phyloP scores from a whole-genome alignment of 1,140 invertebrate species.

The Periplaneta americana region DNA sequence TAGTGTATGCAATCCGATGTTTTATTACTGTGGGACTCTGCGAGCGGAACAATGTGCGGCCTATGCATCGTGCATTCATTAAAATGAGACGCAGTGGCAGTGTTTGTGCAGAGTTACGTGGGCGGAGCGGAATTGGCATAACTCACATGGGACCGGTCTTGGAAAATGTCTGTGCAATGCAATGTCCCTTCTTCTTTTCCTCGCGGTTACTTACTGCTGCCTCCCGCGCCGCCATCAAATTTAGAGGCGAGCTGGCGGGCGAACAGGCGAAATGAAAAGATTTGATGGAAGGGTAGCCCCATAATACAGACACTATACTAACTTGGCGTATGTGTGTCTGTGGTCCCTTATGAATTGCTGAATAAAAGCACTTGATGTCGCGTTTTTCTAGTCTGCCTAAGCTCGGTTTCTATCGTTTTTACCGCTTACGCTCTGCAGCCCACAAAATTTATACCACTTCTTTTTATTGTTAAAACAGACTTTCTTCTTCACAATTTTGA shows the following conservation, averaged over 20 bases:
- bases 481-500: no score
- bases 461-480: no score
- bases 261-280: constrained; percentile 2
- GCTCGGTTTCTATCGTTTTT: not conserved
- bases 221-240: not conserved
- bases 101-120: not conserved
- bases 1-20: not conserved
- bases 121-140: not conserved
- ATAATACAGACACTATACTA: not conserved
- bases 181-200: not conserved
- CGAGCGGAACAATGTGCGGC: not conserved
- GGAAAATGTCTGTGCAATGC: constrained; percentile 1
- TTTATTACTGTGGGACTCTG: not conserved
- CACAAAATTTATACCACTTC: no score
- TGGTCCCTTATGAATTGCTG: not conserved
- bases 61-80: not conserved
- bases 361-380: not conserved
- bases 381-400: not conserved
- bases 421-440: not conserved
- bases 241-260: not conserved
- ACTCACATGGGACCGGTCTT: not conserved
- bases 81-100: not conserved
- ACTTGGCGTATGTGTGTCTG: not conserved
- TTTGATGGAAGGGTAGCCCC: not conserved
- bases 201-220: not conserved